A percentile compares a stretch with the other conserved stretches of the same genome.
Evolutionary conservation across 1,140 invertebrate genomes (phyloP).

Genomic region (Anthonomus grandis): DNA sequence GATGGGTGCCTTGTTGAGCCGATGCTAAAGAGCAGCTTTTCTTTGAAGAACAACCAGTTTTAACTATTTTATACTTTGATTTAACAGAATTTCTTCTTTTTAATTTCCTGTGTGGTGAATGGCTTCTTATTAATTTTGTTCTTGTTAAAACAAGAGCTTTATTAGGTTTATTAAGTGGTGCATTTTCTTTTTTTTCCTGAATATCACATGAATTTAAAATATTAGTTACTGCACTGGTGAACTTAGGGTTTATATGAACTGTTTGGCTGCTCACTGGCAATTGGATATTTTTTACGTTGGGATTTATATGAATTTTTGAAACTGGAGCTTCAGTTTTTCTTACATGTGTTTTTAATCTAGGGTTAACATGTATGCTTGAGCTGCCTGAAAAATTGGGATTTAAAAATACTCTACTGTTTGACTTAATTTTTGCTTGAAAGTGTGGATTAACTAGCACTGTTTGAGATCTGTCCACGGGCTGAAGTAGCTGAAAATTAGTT

Average conservation of each 20-base stretch:
- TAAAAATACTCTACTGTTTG: slow-evolving; percentile 36
- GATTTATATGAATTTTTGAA: slow-evolving; percentile 31
- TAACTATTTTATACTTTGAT: slow-evolving; percentile 25
- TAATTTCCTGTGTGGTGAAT: slow-evolving; percentile 13
- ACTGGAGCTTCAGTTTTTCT: not conserved
- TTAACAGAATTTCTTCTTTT: slow-evolving; percentile 32
- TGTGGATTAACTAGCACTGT: slow-evolving; percentile 44
- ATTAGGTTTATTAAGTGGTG: slow-evolving; percentile 10
- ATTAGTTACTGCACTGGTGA: slow-evolving; percentile 16
- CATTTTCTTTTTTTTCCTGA: slow-evolving; percentile 5
- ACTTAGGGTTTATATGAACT: slow-evolving; percentile 34
- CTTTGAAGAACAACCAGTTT: slow-evolving; percentile 11
- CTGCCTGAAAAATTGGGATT: slow-evolving; percentile 40
- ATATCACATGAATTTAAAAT: not conserved
- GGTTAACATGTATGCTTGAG: slow-evolving; percentile 31
- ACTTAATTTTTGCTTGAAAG: too few species aligned
- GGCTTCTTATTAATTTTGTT: slow-evolving; percentile 33
- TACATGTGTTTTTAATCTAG: slow-evolving; percentile 22
- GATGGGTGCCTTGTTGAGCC: not conserved
- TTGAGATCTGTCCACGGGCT: too few species aligned
- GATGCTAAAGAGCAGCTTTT: too few species aligned
- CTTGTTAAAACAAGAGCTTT: slow-evolving; percentile 30
- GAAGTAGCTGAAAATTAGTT: too few species aligned
- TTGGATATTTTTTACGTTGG: slow-evolving; percentile 13
- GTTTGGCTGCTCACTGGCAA: not conserved